Base-by-base conservation (phyloP, 2,797 vertebrate species). In the Melanotaenia nigrans region DNA sequence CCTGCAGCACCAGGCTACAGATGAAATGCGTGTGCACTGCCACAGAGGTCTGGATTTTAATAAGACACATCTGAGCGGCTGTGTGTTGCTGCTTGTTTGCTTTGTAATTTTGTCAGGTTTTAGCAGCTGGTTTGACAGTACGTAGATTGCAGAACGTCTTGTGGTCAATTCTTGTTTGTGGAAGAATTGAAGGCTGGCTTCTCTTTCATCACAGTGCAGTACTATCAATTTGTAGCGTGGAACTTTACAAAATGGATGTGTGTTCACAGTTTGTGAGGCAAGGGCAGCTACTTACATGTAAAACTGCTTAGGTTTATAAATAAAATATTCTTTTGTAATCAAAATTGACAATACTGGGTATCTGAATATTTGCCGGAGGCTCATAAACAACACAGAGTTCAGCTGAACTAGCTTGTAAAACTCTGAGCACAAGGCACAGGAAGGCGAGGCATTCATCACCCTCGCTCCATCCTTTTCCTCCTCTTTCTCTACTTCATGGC, bases 391-490 rank as follows among this genome's bases (percentile, higher is more conserved):
- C 59, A 24, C 1, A 7, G 47, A 60, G 45, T 25, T 63, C 75
- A 84, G 76, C 81, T 80, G 85, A 87, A 77, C 28, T 59, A 53
- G 18, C 69, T 60, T 66, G 59, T 42, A 66, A 80, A 74, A 53
- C 64, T 75, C 32, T 62, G 3, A 81, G 74, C 80, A 73, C 55
- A 61, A 73, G 74, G 72, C 65, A 66, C 63, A 79, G 83, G 82
- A 87, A 75, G 66, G 45, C 83, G 68, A 77, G 73, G 70, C 77
- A 84, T 80, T 85, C 77, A 85, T 90, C 85, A 76, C 45, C 65
- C 62, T 56, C 67, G 62, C 66, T 85, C 68, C 71, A 65, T 68
- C 75, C 65, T 68, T 65, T 59, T 68, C 70, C 64, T 47, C 42
- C 74, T 54, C 75, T 55, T 64, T 58, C 35, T 49, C 36, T 79